Evolutionary conservation across 2,888 invertebrate genomes (phyloP).

Genomic region (Apodemia duryi): DNA sequence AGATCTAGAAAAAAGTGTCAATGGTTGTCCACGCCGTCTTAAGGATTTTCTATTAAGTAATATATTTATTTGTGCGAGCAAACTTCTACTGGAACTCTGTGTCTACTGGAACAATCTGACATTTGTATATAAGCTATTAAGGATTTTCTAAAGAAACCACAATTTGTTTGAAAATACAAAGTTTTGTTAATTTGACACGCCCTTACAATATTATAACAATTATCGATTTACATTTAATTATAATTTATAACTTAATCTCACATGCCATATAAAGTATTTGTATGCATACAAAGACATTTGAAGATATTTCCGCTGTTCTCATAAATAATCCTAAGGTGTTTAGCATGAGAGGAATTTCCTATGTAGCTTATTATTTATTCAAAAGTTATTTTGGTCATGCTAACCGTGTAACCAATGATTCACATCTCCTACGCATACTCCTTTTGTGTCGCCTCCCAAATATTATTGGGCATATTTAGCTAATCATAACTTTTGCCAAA

Average conservation of each 20-base stretch:
- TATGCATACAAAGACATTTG: background rate
- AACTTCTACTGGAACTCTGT: too few species aligned
- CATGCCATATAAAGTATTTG: background rate
- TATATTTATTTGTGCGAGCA: too few species aligned
- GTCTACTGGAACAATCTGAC: too few species aligned
- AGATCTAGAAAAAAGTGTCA: too few species aligned
- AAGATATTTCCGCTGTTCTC: background rate
- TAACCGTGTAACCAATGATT: conserved; percentile 53
- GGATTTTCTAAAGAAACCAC: too few species aligned
- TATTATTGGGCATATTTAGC: conserved; percentile 29
- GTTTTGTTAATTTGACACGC: too few species aligned
- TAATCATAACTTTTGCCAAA: conserved; percentile 24
- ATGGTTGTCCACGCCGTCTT: too few species aligned
- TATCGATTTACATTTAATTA: background rate
- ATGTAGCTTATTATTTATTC: conserved; percentile 1
- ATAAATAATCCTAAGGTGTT: background rate
- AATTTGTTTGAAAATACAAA: too few species aligned
- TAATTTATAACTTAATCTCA: background rate
- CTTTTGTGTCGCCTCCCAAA: conserved; percentile 43
- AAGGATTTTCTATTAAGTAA: too few species aligned
- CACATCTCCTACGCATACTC: conserved; percentile 44
- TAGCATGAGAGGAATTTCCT: background rate
- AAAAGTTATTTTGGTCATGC: conserved; percentile 43
- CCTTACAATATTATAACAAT: too few species aligned
- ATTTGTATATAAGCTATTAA: too few species aligned